These are phyloP conservation scores for Cosmorhoe ocellata DNA, from an alignment of 2,888 invertebrate genomes.

Conservation along the genomic window DNA sequence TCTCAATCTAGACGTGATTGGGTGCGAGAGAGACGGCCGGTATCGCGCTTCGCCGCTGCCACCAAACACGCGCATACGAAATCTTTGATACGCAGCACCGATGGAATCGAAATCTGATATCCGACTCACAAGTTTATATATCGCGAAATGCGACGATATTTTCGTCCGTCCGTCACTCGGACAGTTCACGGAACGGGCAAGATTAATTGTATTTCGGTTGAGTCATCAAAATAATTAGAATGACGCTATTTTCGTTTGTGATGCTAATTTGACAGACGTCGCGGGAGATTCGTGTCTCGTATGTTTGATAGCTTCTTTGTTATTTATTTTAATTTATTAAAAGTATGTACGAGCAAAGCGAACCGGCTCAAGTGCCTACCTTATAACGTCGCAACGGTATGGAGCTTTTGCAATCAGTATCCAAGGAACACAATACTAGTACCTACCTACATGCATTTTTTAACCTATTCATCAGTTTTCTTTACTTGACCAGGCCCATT, in stretches of 20 bases:
- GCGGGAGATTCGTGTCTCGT: conserved; percentile 77
- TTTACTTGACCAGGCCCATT: too few relatives aligned
- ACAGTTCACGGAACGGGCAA: conserved; percentile 81
- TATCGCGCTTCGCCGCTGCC: conserved; percentile 62
- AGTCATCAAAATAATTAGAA: conserved; percentile 83
- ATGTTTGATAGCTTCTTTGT: conserved; percentile 72
- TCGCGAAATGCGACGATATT: conserved; percentile 81
- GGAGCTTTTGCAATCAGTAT: too few relatives aligned
- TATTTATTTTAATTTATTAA: conserved; percentile 52
- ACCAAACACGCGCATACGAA: conserved; percentile 64
- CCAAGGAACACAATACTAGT: too few relatives aligned
- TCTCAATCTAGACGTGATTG: conserved; percentile 19
- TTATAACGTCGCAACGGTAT: too few relatives aligned
- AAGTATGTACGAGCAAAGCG: conserved; percentile 24
- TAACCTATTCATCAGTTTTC: too few relatives aligned
- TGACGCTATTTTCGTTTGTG: conserved; percentile 81
- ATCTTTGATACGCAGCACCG: conserved; percentile 80
- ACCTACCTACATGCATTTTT: too few relatives aligned
- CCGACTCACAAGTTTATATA: conserved; percentile 70
- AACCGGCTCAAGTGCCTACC: too few relatives aligned
- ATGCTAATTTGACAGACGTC: conserved; percentile 83
- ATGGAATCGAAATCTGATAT: conserved; percentile 81
- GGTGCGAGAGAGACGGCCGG: conserved; percentile 42
- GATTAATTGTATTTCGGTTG: conserved; percentile 83
- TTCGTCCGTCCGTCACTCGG: conserved; percentile 79